Conservation (phyloP, 2,113 vertebrate species). For the Callaeas wilsoni region DNA sequence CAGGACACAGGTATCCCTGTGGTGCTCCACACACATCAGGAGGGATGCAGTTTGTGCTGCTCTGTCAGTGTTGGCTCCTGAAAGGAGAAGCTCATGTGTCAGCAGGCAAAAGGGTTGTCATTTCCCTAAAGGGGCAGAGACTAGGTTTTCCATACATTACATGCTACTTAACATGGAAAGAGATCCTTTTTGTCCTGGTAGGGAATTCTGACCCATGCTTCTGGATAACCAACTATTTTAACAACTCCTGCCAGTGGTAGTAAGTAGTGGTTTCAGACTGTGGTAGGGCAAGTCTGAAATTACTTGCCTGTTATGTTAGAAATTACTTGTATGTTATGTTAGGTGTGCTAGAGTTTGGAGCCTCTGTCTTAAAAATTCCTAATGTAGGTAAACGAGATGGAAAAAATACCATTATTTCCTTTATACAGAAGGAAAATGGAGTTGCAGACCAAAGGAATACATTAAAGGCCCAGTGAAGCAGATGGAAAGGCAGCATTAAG, state of each 20-base stretch:
- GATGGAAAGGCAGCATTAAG: not conserved
- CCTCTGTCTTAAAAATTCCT: not conserved
- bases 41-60: not conserved
- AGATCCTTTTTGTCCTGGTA: not conserved
- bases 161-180: not conserved
- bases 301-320: not conserved
- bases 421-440: not conserved
- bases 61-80: not conserved
- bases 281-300: not conserved
- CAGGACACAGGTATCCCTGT: rapidly evolving
- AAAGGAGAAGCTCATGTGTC: not conserved
- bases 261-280: not conserved
- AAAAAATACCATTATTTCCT: not conserved
- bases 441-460: not conserved
- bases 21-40: rapidly evolving
- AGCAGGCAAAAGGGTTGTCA: not conserved
- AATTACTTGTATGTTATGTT: not conserved
- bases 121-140: not conserved
- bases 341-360: not conserved
- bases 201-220: not conserved
- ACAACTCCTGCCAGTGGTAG: not conserved
- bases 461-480: not conserved
- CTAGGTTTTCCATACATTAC: not conserved
- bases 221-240: not conserved
- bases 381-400: not conserved